phyloP scores from a whole-genome alignment of 1,140 invertebrate genomes.

The Branchinecta lynchi region DNA sequence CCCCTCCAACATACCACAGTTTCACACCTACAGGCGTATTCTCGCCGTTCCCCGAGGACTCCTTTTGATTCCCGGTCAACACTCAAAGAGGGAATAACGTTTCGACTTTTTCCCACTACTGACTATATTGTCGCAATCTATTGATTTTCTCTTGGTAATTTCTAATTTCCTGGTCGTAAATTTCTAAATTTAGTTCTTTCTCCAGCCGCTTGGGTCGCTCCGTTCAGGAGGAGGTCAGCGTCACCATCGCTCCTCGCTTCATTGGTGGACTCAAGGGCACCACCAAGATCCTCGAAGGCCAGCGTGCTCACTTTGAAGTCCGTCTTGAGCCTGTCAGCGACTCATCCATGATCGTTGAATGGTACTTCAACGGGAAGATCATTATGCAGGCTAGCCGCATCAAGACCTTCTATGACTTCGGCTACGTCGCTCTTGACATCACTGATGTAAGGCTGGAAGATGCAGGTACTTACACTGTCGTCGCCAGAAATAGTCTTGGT shows the following conservation, averaged over 20 bases:
- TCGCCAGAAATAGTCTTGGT: slow-evolving; percentile 70
- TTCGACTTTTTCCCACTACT: too few relatives aligned
- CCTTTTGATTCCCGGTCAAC: too few relatives aligned
- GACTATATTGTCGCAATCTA: too few relatives aligned
- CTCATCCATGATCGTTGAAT: slow-evolving; percentile 67
- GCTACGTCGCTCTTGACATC: slow-evolving; percentile 86
- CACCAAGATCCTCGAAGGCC: slow-evolving; percentile 84
- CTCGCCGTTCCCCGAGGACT: too few relatives aligned
- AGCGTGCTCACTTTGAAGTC: slow-evolving; percentile 89
- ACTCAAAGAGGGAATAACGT: too few relatives aligned
- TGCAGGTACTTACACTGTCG: slow-evolving; percentile 68
- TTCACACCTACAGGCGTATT: too few relatives aligned
- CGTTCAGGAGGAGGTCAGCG: slow-evolving; percentile 51
- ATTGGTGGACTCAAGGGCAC: slow-evolving; percentile 72
- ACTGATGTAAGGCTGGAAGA: slow-evolving; percentile 69
- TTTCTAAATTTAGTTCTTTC: slow-evolving; percentile 14
- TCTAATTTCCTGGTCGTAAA: too few relatives aligned
- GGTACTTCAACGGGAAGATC: slow-evolving; percentile 76
- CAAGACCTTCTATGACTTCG: slow-evolving; percentile 86
- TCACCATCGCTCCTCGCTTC: slow-evolving; percentile 65
- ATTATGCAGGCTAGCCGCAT: slow-evolving; percentile 68
- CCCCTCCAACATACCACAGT: too few relatives aligned
- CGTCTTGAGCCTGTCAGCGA: slow-evolving; percentile 85
- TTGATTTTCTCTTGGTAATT: too few relatives aligned
- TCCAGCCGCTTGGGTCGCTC: slow-evolving; percentile 31